These are phyloP conservation scores for Drosophila obscura DNA, from an alignment of 1,140 invertebrate genomes.

Conservation along the genomic window DNA sequence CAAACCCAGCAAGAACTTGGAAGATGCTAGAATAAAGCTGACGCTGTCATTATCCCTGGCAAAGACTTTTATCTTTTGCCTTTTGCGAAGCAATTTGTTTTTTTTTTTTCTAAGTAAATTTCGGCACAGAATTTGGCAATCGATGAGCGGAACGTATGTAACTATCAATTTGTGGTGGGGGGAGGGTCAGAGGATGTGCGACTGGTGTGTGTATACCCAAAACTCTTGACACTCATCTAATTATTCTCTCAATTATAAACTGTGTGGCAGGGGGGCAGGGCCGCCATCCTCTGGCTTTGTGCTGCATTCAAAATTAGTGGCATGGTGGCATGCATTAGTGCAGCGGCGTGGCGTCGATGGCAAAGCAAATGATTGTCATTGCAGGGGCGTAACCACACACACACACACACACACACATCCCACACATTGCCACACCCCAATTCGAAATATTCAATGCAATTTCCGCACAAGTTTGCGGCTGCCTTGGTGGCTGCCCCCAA, in stretches of 20 bases:
- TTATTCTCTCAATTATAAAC: constrained; percentile 74
- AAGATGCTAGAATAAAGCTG: constrained; percentile 48
- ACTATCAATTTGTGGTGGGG: neutral
- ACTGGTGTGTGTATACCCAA: constrained; percentile 2
- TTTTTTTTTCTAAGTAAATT: constrained; percentile 1
- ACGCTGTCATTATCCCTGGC: constrained; percentile 57
- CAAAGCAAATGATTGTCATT: constrained; percentile 76
- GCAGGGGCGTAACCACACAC: constrained; percentile 56
- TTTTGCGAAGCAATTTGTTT: constrained; percentile 18
- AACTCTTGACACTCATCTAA: constrained; percentile 67
- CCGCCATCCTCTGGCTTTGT: neutral
- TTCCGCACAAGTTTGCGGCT: constrained; percentile 70
- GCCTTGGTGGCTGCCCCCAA: constrained; percentile 20
- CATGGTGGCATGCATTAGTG: constrained; percentile 44
- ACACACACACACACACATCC: constrained; percentile 5
- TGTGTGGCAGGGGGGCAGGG: constrained; percentile 10
- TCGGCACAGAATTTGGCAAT: neutral
- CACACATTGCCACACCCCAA: constrained; percentile 24
- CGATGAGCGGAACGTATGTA: neutral
- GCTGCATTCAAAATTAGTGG: constrained; percentile 43
- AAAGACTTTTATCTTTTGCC: constrained; percentile 37
- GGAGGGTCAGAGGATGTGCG: neutral
- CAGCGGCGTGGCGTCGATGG: constrained; percentile 45
- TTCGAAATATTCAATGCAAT: constrained; percentile 45
- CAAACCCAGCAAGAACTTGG: constrained; percentile 11